These are phyloP conservation scores for Sycophila sp. DNA, from an alignment of 1,140 invertebrate species.

Conservation along the genomic window DNA sequence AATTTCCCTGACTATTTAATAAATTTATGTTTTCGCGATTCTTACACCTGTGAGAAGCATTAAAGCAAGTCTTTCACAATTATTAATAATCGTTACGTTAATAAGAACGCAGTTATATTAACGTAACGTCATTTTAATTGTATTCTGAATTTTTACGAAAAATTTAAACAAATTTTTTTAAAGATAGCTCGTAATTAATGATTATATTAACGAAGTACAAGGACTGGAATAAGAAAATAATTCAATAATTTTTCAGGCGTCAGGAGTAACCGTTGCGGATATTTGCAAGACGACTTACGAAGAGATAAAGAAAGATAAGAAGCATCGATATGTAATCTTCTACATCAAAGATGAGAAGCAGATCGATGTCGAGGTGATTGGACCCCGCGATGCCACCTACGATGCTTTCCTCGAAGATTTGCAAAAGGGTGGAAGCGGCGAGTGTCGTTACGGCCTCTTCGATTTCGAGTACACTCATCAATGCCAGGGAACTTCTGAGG, in stretches of 20 bases:
- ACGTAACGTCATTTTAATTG: too few relatives aligned
- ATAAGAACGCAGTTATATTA: too few relatives aligned
- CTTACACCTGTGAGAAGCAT: not conserved
- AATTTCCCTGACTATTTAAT: not conserved
- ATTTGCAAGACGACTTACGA: constrained; percentile 94
- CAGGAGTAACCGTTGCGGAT: constrained; percentile 94
- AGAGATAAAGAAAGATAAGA: constrained; percentile 97
- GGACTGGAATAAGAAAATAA: too few relatives aligned
- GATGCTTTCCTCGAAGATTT: constrained; percentile 90
- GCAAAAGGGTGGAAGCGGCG: constrained; percentile 86
- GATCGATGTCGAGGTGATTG: constrained; percentile 90
- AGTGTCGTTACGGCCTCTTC: constrained; percentile 94
- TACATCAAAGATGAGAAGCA: constrained; percentile 94
- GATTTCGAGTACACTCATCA: constrained; percentile 96
- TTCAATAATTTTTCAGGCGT: constrained; percentile 87
- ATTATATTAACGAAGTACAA: too few relatives aligned
- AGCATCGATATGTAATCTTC: constrained; percentile 95
- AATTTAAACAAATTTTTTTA: too few relatives aligned
- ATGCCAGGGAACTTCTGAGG: constrained; percentile 91
- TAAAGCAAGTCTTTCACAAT: not conserved
- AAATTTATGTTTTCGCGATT: constrained; percentile 6
- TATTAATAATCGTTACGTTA: not conserved
- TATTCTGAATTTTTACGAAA: too few relatives aligned
- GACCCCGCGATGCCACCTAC: constrained; percentile 87
- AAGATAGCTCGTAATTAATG: too few relatives aligned